Percentiles rank a stretch among this genome's conserved stretches.
phyloP scores from a whole-genome alignment of 2,888 invertebrate genomes.

The Chrysomela aeneicollis region DNA sequence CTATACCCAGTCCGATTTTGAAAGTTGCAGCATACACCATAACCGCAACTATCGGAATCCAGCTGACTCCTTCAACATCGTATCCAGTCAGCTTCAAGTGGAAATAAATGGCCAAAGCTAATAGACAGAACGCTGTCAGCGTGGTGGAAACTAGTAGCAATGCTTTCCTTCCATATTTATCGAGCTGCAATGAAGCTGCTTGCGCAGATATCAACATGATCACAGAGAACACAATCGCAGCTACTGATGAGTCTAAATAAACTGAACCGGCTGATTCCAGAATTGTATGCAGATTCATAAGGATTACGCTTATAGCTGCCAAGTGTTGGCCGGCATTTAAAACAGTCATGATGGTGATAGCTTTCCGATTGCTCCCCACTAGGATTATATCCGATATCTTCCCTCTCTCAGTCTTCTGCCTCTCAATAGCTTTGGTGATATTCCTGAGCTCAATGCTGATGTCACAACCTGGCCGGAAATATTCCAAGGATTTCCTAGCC shows the following conservation, averaged over 20 bases:
- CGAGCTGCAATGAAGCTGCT: conserved; percentile 52
- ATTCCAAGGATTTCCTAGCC: conserved; percentile 52
- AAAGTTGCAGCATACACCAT: conserved; percentile 57
- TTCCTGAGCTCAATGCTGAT: conserved; percentile 54
- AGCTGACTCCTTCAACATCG: conserved; percentile 52
- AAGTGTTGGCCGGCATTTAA: conserved; percentile 58
- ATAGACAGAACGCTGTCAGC: conserved; percentile 53
- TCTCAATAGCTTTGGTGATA: conserved; percentile 52
- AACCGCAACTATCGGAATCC: conserved; percentile 56
- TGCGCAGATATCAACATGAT: conserved; percentile 55
- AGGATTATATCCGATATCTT: conserved; percentile 54
- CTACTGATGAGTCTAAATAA: conserved; percentile 49
- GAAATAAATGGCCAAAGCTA: conserved; percentile 56
- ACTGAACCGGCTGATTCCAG: conserved; percentile 54
- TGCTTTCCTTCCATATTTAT: conserved; percentile 56
- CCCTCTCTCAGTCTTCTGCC: conserved; percentile 55
- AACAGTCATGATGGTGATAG: conserved; percentile 56
- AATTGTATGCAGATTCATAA: conserved; percentile 60
- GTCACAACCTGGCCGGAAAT: conserved; percentile 48
- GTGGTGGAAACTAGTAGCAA: conserved; percentile 53
- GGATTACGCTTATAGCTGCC: conserved; percentile 56
- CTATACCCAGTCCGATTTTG: conserved; percentile 57
- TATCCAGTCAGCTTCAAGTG: conserved; percentile 49
- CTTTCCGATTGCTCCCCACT: conserved; percentile 56
- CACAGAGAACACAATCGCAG: conserved; percentile 56